Percentiles rank a stretch among this genome's conserved stretches.
Evolutionary conservation across 1,140 invertebrate genomes (phyloP).

Genomic region (Proctacanthus coquilletti): DNA sequence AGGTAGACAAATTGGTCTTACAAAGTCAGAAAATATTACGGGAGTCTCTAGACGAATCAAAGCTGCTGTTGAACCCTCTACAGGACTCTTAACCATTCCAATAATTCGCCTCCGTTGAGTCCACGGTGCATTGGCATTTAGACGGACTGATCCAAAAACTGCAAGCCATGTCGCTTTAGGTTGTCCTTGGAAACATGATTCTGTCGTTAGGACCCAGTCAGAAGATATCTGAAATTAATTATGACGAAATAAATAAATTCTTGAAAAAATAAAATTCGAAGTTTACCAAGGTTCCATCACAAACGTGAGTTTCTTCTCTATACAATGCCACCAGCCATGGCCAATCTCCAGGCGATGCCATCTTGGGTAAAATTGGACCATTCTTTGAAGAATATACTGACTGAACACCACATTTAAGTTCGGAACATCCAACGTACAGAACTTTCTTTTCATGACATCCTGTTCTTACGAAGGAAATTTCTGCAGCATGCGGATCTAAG

Average conservation of each 20-base stretch:
- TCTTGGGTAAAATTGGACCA: slow-evolving; percentile 41
- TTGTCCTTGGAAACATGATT: slow-evolving; percentile 81
- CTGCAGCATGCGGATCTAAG: slow-evolving; percentile 56
- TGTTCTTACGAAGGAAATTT: slow-evolving; percentile 64
- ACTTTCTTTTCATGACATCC: slow-evolving; percentile 61
- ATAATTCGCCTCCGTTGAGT: slow-evolving; percentile 65
- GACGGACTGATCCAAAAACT: slow-evolving; percentile 56
- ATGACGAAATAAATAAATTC: background rate
- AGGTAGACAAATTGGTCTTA: slow-evolving; percentile 66
- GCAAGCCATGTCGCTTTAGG: slow-evolving; percentile 72
- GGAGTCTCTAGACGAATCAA: slow-evolving; percentile 64
- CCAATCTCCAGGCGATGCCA: slow-evolving; percentile 65
- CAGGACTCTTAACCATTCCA: slow-evolving; percentile 77
- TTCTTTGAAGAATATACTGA: slow-evolving; percentile 38
- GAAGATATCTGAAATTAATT: slow-evolving; percentile 33
- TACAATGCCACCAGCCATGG: slow-evolving; percentile 76
- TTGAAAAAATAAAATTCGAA: background rate
- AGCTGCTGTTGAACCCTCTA: slow-evolving; percentile 71
- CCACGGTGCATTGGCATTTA: slow-evolving; percentile 67
- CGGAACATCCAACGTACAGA: slow-evolving; percentile 58
- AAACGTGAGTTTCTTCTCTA: slow-evolving; percentile 70
- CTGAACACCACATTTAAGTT: slow-evolving; percentile 65
- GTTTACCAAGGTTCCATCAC: slow-evolving; percentile 61
- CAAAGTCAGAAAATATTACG: slow-evolving; percentile 61
- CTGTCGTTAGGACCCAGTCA: slow-evolving; percentile 71